Percentiles rank a stretch among this genome's conserved stretches.
Evolutionary conservation across 2,888 invertebrate species (phyloP).

Genomic region (Schrankia costaestrigalis): DNA sequence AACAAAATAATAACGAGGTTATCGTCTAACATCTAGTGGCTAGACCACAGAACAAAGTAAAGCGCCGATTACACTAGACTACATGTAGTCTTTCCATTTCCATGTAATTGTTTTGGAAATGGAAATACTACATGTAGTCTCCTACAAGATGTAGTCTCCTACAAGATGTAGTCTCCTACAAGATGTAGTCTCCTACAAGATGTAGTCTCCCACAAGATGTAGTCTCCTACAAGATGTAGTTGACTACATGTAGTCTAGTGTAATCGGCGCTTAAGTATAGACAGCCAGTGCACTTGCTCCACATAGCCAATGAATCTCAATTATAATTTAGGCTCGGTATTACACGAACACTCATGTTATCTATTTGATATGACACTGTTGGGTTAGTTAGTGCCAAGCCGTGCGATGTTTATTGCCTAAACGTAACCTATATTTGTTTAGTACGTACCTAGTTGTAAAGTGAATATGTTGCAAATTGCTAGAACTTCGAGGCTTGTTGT

Average conservation of each 20-base stretch:
- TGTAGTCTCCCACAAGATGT: neutral
- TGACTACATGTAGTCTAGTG: neutral
- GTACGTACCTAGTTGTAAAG: too few relatives aligned
- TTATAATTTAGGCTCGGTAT: slow-evolving; percentile 33
- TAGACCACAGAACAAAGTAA: slow-evolving; percentile 35
- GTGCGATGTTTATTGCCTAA: slow-evolving; percentile 19
- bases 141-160: neutral
- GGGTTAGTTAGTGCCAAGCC: slow-evolving; percentile 22
- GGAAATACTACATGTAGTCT: neutral
- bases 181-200: too few relatives aligned
- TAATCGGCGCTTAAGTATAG: too few relatives aligned
- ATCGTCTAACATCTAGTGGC: slow-evolving; percentile 39
- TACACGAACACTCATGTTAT: slow-evolving; percentile 24
- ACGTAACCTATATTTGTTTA: slow-evolving; percentile 24
- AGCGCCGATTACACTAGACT: neutral
- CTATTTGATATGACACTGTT: slow-evolving; percentile 27
- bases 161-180: neutral
- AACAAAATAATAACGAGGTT: slow-evolving; percentile 58
- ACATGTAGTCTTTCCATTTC: neutral
- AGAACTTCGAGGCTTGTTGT: too few relatives aligned
- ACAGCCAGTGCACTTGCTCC: slow-evolving; percentile 44
- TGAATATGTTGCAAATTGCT: too few relatives aligned
- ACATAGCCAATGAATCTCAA: slow-evolving; percentile 45
- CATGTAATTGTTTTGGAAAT: neutral
- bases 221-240: neutral